phyloP scores from a whole-genome alignment of 2,797 vertebrate species.

The Psittacula echo region DNA sequence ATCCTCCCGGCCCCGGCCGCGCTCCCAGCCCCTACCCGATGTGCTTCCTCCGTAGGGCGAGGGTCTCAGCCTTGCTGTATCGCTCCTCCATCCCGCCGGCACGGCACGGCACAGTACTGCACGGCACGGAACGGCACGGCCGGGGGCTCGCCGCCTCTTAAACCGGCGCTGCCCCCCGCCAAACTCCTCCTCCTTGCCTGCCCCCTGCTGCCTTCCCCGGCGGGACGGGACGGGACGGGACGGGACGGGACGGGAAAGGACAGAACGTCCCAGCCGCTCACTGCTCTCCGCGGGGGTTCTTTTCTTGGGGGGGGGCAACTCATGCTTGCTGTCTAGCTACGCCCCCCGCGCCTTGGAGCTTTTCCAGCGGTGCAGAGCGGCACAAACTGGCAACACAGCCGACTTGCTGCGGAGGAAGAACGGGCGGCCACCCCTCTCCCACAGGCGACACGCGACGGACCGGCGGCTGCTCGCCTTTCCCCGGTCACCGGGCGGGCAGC shows the following conservation, averaged over 20 bases:
- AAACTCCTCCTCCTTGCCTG: constrained; percentile 7
- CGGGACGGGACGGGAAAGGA: neutral
- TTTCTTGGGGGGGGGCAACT: no score
- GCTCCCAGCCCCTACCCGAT: constrained; percentile 82
- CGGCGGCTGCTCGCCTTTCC: neutral
- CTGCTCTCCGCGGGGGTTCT: neutral
- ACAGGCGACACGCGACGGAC: neutral
- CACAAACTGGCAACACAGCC: neutral
- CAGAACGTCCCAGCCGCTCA: neutral
- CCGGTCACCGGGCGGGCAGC: neutral
- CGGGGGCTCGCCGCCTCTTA: neutral
- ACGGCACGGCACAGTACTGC: neutral
- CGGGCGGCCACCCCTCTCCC: neutral
- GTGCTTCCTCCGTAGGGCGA: constrained; percentile 87
- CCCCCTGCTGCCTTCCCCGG: neutral
- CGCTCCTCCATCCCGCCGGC: constrained; percentile 73
- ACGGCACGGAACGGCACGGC: neutral
- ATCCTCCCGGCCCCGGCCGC: neutral
- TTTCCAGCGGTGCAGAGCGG: neutral
- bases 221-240: neutral
- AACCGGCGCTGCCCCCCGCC: neutral
- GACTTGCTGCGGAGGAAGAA: neutral
- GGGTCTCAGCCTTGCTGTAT: constrained; percentile 85
- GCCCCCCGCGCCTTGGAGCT: neutral
- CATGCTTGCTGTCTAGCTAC: neutral